Base-by-base conservation (phyloP, 2,113 vertebrate genomes). In the Bolborhynchus lineola region DNA sequence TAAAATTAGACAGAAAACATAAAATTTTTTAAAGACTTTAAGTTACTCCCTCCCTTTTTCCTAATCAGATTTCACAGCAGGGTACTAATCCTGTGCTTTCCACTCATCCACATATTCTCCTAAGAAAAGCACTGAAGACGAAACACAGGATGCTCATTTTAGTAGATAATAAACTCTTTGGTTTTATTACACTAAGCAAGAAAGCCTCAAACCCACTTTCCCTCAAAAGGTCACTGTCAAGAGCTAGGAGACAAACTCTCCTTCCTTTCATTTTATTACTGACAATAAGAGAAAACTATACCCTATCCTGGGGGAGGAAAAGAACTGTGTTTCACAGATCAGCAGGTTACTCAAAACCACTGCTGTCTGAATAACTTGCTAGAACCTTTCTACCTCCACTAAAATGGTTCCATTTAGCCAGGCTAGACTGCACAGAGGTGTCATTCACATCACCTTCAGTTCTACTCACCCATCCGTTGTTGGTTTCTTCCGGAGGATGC, bases 401-500 rank as follows among this genome's bases (percentile, higher is more conserved):
- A 57, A 42, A 83, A 35, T 5, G 5, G 41, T 10, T 50, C 46
- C 50, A 11, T 39, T n/a, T 64, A 81, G 60, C 88, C 1, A 2
- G 86, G 35, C 44, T 33, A 63, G 21, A 33, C 0, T 10, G n/a
- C 72, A 33, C 7, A 2, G 28, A 13, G 67, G 16, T 13, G 29
- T 17, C 60, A 28, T 7, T 72, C 25, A 7, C 3, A 1, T 70
- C 60, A 74, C 10, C 64, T 33, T 31, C 41, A 37, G 11, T 3
- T 23, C 41, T 65, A 97, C 99, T 99, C 92, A 99, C 99, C 99
- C 98, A 78, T 99, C 99, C 2, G 98, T 98, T 86, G 99, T 92
- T 12, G 99, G 99, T 53, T 99, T 99, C 98, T 99, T 99, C 64
- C 99, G 99, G 12, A 99, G 99, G 95, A 99, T 99, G 96, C 99